phyloP scores from a whole-genome alignment of 2,888 invertebrate genomes.

The Pterostichus madidus region DNA sequence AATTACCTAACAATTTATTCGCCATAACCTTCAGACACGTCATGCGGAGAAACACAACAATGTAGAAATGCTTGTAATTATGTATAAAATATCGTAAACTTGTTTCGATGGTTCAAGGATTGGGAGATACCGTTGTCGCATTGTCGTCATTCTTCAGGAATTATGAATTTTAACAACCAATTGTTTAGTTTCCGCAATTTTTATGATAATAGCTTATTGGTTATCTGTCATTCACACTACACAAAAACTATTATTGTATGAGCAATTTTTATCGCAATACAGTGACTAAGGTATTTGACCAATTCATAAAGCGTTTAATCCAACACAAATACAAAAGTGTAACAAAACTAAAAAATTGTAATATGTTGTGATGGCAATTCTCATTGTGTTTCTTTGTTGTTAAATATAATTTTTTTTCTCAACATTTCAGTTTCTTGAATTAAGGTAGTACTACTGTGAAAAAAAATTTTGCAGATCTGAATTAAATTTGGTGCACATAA shows the following conservation, averaged over 20 bases:
- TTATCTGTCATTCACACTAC: neutral
- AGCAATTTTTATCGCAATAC: too few relatives aligned
- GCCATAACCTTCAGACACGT: constrained; percentile 8
- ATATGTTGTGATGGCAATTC: too few relatives aligned
- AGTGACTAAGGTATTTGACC: too few relatives aligned
- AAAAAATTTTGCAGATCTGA: too few relatives aligned
- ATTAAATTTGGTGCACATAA: too few relatives aligned
- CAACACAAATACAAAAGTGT: too few relatives aligned
- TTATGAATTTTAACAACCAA: neutral
- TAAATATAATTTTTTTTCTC: too few relatives aligned
- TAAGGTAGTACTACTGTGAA: too few relatives aligned
- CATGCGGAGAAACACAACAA: neutral
- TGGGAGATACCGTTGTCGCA: neutral
- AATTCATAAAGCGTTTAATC: too few relatives aligned
- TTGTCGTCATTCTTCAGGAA: neutral
- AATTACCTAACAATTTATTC: constrained; percentile 25
- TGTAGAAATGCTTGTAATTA: neutral
- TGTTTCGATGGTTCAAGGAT: neutral
- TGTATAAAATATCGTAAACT: neutral
- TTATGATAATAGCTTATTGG: neutral
- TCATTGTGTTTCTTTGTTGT: too few relatives aligned
- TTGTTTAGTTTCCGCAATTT: neutral
- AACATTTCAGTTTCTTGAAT: too few relatives aligned
- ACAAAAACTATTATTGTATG: neutral
- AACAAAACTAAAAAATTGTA: too few relatives aligned